Conservation (phyloP, 2,888 invertebrate genomes). For the Diaprepes abbreviatus region DNA sequence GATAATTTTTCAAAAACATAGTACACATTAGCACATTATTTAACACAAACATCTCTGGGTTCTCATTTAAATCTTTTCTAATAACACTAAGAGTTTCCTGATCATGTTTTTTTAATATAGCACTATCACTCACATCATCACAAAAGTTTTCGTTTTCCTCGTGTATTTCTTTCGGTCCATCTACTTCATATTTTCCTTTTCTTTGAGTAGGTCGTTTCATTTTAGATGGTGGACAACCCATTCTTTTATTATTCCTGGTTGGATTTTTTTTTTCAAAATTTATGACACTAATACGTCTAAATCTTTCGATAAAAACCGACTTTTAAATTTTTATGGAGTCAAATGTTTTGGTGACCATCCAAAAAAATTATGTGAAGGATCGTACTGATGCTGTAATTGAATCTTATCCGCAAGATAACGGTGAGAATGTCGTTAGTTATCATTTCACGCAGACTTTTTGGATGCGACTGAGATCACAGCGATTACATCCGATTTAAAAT, state of each 20-base stretch:
- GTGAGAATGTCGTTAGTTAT: neutral
- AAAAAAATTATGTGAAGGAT: neutral
- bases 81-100: constrained; percentile 72
- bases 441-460: constrained; percentile 7
- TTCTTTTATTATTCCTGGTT: too few relatives aligned
- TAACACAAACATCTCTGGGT: constrained; percentile 79
- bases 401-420: neutral
- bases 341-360: neutral
- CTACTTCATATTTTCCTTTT: neutral
- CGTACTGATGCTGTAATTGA: neutral
- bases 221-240: constrained; percentile 36
- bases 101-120: constrained; percentile 65
- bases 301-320: too few relatives aligned
- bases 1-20: constrained; percentile 85
- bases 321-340: too few relatives aligned
- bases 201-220: neutral
- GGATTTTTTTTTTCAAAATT: too few relatives aligned
- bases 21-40: constrained; percentile 83
- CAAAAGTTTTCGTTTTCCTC: neutral
- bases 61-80: constrained; percentile 72
- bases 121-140: constrained; percentile 21
- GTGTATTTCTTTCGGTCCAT: neutral
- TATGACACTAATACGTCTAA: too few relatives aligned
- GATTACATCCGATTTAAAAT: constrained; percentile 36
- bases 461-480: constrained; percentile 1